These are phyloP conservation scores for Acrocera orbiculus DNA, from an alignment of 2,888 invertebrate genomes.

Conservation along the genomic window DNA sequence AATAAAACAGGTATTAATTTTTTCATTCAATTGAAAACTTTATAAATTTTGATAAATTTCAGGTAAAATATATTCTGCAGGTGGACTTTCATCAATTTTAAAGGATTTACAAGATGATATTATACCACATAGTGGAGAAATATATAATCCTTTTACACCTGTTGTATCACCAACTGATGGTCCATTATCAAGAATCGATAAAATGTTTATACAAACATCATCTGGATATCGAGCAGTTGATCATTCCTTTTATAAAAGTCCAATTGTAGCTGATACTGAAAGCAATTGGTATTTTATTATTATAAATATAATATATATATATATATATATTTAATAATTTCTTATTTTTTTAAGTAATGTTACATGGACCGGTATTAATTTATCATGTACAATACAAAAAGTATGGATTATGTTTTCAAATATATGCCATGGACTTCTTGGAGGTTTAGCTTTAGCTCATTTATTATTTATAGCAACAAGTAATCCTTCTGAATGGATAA, in stretches of 20 bases:
- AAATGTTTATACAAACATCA: slow-evolving; percentile 33
- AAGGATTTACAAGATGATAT: slow-evolving; percentile 32
- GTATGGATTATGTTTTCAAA: slow-evolving; percentile 37
- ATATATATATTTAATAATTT: neutral
- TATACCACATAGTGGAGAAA: slow-evolving; percentile 29
- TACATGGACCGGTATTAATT: slow-evolving; percentile 25
- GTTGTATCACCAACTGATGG: slow-evolving; percentile 31
- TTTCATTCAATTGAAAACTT: neutral
- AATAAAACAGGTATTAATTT: slow-evolving; percentile 20
- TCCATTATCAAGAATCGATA: slow-evolving; percentile 29
- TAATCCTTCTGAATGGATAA: slow-evolving; percentile 29
- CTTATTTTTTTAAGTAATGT: too few species aligned
- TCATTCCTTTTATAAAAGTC: slow-evolving; percentile 29
- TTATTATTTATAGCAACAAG: slow-evolving; percentile 29
- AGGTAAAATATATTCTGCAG: slow-evolving; percentile 16
- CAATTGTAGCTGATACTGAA: slow-evolving; percentile 20
- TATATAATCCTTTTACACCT: slow-evolving; percentile 33
- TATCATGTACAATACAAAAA: slow-evolving; percentile 34
- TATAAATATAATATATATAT: neutral
- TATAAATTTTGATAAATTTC: neutral
- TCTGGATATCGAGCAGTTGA: slow-evolving; percentile 32
- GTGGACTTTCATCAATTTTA: slow-evolving; percentile 27
- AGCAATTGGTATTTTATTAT: slow-evolving; percentile 16
- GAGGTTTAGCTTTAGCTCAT: slow-evolving; percentile 34
- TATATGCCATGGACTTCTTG: slow-evolving; percentile 38